phyloP scores from a whole-genome alignment of 2,888 invertebrate genomes.

The Microchrysa polita region DNA sequence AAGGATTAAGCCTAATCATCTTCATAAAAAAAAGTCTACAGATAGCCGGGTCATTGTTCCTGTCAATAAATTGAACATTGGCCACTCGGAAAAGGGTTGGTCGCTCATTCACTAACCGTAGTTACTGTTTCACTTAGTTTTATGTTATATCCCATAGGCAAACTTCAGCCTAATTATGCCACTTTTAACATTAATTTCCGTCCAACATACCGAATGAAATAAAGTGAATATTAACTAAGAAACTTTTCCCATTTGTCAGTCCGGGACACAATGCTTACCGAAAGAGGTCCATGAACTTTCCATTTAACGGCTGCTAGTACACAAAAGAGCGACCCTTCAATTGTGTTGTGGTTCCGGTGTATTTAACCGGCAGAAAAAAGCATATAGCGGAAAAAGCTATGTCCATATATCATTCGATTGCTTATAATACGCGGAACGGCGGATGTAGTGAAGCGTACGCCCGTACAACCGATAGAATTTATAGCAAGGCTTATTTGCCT shows the following conservation, averaged over 20 bases:
- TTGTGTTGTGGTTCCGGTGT: background rate
- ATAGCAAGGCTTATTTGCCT: conserved; percentile 14
- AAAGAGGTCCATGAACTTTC: background rate
- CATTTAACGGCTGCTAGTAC: background rate
- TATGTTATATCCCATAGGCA: background rate
- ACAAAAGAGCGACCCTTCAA: no score
- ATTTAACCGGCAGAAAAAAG: background rate
- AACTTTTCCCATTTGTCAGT: conserved; percentile 14
- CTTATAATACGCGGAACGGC: no score
- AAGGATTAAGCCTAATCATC: no score
- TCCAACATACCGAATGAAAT: conserved; percentile 1
- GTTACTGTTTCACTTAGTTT: no score
- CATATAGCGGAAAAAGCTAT: background rate
- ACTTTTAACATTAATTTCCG: conserved; percentile 1
- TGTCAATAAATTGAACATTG: no score
- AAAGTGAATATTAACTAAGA: background rate
- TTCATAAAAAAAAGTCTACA: no score
- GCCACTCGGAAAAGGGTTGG: no score
- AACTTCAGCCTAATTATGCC: background rate
- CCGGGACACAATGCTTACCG: background rate
- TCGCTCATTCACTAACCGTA: no score
- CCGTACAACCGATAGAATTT: background rate
- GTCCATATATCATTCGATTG: conserved; percentile 7
- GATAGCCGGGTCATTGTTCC: no score
- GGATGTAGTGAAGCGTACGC: background rate